Percentiles rank a stretch among this genome's conserved stretches.
Evolutionary conservation across 2,888 invertebrate genomes (phyloP).

Genomic region (Tetranychus piercei): DNA sequence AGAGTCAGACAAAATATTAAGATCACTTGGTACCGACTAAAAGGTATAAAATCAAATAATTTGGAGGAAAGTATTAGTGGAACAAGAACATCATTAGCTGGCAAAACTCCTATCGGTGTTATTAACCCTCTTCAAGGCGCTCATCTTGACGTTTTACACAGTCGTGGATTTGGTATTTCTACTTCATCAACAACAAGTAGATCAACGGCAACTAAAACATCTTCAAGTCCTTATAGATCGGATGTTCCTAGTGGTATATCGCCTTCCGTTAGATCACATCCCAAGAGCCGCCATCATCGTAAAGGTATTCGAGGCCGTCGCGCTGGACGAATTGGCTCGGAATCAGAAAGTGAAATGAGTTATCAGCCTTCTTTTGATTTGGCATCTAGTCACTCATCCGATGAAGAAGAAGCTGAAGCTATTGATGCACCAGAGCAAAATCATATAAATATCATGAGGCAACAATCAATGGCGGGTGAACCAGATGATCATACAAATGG

Average conservation of each 20-base stretch:
- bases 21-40: conserved; percentile 45
- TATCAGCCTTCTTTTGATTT: conserved; percentile 46
- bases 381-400: conserved; percentile 86
- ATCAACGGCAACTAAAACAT: conserved; percentile 61
- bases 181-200: conserved; percentile 83
- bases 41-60: conserved; percentile 38
- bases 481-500: not conserved
- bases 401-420: conserved; percentile 46
- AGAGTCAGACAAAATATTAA: conserved; percentile 43
- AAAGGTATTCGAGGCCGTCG: conserved; percentile 17
- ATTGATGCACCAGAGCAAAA: conserved; percentile 19
- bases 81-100: conserved; percentile 38
- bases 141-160: conserved; percentile 37
- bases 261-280: not conserved
- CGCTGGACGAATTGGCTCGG: not conserved
- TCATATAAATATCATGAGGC: conserved; percentile 18
- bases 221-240: conserved; percentile 66
- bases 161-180: conserved; percentile 53
- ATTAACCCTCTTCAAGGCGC: conserved; percentile 34
- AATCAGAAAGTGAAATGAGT: conserved; percentile 33
- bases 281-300: not conserved
- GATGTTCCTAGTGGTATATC: conserved; percentile 26
- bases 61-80: conserved; percentile 37
- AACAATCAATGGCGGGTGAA: conserved; percentile 11
- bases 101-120: conserved; percentile 40